A percentile compares a stretch with the other conserved stretches of the same genome.
Conservation (phyloP, 2,888 invertebrate species). For the Euproctis similis region DNA sequence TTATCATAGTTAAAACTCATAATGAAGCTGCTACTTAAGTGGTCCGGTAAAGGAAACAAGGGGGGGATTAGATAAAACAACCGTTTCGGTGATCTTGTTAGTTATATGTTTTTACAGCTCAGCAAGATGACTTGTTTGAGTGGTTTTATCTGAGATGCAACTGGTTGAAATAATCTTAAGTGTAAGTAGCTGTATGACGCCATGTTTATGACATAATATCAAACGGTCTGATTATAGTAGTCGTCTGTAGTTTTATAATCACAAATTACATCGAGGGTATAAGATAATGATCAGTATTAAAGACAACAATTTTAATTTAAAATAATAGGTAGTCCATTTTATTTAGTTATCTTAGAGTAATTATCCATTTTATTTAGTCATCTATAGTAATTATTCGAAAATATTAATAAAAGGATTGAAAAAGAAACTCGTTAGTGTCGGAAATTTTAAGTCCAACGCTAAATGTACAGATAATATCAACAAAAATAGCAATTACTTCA, state of each 20-base stretch:
- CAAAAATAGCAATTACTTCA: too few relatives aligned
- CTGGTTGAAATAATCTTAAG: constrained; percentile 1
- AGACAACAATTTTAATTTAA: too few relatives aligned
- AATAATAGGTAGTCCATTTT: too few relatives aligned
- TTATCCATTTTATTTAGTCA: too few relatives aligned
- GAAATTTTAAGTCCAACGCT: too few relatives aligned
- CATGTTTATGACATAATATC: not conserved
- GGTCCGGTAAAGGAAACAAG: constrained; percentile 40
- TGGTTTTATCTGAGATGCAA: not conserved
- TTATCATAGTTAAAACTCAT: constrained; percentile 32
- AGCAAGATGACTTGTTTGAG: constrained; percentile 1
- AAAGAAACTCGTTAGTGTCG: too few relatives aligned
- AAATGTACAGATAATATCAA: too few relatives aligned
- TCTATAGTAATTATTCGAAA: too few relatives aligned
- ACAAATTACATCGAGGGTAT: too few relatives aligned
- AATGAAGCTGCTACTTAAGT: constrained; percentile 37
- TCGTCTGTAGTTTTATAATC: not conserved
- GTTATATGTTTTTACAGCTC: constrained; percentile 19
- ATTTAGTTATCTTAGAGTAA: too few relatives aligned
- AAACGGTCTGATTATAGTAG: not conserved
- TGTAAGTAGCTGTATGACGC: not conserved
- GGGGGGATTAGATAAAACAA: constrained; percentile 52
- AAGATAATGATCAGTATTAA: too few relatives aligned
- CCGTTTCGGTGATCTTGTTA: constrained; percentile 38
- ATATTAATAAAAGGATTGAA: too few relatives aligned